These are phyloP conservation scores for Boloria selene DNA, from an alignment of 2,888 invertebrate species.

Conservation along the genomic window DNA sequence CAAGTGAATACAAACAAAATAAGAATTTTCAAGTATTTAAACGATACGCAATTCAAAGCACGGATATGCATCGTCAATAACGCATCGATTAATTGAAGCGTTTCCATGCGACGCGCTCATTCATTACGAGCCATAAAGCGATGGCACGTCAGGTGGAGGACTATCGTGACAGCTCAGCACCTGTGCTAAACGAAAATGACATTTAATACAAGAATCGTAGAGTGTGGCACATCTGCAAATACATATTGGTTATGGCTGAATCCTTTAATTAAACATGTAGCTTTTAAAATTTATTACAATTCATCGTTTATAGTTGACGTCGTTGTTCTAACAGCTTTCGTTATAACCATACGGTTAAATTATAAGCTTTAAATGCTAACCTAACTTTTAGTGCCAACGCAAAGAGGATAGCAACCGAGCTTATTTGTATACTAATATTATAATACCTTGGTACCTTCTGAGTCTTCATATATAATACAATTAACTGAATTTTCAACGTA, in stretches of 20 bases:
- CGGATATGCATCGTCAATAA: slow-evolving; percentile 30
- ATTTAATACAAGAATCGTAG: background rate
- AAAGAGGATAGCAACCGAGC: too few species aligned
- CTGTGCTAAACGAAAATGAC: background rate
- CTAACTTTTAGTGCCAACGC: background rate
- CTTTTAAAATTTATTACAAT: slow-evolving; percentile 44
- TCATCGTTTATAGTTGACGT: slow-evolving; percentile 29
- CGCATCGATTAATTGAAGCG: slow-evolving; percentile 39
- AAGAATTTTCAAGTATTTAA: slow-evolving; percentile 9
- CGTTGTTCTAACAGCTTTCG: background rate
- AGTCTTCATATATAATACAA: too few species aligned
- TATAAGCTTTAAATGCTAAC: background rate
- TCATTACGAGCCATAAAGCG: slow-evolving; percentile 35
- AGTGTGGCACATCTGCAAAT: background rate
- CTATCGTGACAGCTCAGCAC: background rate
- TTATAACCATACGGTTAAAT: background rate
- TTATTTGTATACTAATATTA: too few species aligned
- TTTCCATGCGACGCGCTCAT: slow-evolving; percentile 32
- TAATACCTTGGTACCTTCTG: too few species aligned
- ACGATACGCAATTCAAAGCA: slow-evolving; percentile 16
- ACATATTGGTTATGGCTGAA: slow-evolving; percentile 12
- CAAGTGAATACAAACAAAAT: slow-evolving; percentile 3
- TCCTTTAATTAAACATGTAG: slow-evolving; percentile 44
- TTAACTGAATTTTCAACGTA: too few species aligned
- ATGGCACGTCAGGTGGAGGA: slow-evolving; percentile 25